Percentiles rank a stretch among this genome's conserved stretches.
These are phyloP conservation scores for Megamerina dolium DNA, from an alignment of 2,888 invertebrate species.

Conservation along the genomic window DNA sequence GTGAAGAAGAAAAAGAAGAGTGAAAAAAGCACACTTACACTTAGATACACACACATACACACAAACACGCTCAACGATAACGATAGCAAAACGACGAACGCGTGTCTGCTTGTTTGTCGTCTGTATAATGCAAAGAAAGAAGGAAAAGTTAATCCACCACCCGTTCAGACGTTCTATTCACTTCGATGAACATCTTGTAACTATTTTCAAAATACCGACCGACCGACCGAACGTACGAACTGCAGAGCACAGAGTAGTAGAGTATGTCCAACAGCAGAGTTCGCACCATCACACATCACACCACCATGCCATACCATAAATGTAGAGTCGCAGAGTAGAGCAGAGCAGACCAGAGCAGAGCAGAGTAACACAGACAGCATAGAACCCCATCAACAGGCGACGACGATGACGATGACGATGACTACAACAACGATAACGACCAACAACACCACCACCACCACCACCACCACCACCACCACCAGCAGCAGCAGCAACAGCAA, in stretches of 20 bases:
- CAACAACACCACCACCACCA: too few species aligned
- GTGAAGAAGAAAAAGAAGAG: too few species aligned
- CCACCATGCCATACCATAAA: constrained; percentile 8
- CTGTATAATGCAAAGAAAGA: too few species aligned
- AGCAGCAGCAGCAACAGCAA: constrained; percentile 10
- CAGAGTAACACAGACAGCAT: too few species aligned
- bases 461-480: constrained; percentile 7
- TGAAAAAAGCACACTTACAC: too few species aligned
- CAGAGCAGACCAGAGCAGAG: constrained; percentile 1
- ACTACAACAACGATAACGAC: too few species aligned
- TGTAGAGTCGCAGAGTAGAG: too few species aligned
- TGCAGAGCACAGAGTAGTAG: constrained; percentile 30
- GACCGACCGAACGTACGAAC: constrained; percentile 40
- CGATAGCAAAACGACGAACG: too few species aligned
- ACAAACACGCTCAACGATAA: too few species aligned
- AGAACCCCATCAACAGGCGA: constrained; percentile 20
- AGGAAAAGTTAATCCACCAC: constrained; percentile 21
- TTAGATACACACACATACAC: too few species aligned
- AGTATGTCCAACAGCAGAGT: constrained; percentile 7
- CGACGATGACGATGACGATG: too few species aligned
- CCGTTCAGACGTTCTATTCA: constrained; percentile 45
- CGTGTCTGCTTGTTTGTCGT: too few species aligned
- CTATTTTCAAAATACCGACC: constrained; percentile 46
- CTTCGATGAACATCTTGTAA: constrained; percentile 48
- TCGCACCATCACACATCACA: constrained; percentile 1